phyloP scores from a whole-genome alignment of 2,888 invertebrate genomes.

The Synergus gifuensis region DNA sequence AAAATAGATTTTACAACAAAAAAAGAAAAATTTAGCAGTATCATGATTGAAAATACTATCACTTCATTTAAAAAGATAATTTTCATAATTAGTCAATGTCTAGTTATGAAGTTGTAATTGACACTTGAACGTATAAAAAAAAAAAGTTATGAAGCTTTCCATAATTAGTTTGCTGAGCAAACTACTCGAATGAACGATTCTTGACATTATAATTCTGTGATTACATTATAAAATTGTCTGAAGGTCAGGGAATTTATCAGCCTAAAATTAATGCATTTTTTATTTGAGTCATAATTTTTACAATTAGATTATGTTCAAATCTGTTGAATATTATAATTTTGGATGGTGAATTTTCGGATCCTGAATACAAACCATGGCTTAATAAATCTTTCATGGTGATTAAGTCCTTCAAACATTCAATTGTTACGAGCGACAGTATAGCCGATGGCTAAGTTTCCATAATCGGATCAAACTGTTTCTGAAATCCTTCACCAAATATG shows the following conservation, averaged over 20 bases:
- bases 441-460: conserved; percentile 60
- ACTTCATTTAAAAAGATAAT: not conserved
- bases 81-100: not conserved
- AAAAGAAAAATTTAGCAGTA: not conserved
- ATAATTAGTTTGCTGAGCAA: not conserved
- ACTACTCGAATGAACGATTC: not conserved
- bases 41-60: not conserved
- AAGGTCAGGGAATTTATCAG: not conserved
- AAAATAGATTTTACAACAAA: not conserved
- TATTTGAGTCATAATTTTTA: not conserved
- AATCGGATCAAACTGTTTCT: conserved; percentile 62
- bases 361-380: not conserved
- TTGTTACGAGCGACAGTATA: conserved; percentile 43
- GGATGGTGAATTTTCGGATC: not conserved
- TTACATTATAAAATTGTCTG: not conserved
- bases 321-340: not conserved
- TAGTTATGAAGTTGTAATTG: not conserved
- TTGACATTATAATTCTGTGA: not conserved
- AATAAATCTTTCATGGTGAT: not conserved
- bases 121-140: not conserved
- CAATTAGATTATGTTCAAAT: not conserved
- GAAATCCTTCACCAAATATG: conserved; percentile 27
- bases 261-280: too few species aligned
- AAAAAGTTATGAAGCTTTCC: not conserved
- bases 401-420: not conserved